Conservation (phyloP, 2,888 invertebrate genomes). For the Acanthococcus lagerstroemiae region DNA sequence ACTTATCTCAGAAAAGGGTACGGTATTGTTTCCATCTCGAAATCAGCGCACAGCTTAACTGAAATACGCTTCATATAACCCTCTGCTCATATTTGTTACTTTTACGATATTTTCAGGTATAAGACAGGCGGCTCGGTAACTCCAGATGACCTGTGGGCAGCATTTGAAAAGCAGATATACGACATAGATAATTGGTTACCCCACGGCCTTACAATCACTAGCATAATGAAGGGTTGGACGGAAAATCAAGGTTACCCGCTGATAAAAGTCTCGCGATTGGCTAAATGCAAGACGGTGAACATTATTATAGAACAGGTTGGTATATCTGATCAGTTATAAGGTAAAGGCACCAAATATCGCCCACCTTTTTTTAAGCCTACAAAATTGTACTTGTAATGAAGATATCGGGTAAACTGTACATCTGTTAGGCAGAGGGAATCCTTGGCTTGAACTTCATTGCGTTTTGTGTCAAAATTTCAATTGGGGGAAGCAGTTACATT, state of each 20-base stretch:
- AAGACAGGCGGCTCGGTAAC: constrained; percentile 35
- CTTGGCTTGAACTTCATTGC: too few species aligned
- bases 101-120: too few species aligned
- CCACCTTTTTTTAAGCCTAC: neutral
- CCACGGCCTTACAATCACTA: constrained; percentile 39
- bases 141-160: constrained; percentile 33
- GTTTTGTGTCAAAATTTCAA: too few species aligned
- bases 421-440: too few species aligned
- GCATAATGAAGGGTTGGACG: constrained; percentile 66
- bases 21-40: too few species aligned
- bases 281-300: constrained; percentile 46
- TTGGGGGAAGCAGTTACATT: too few species aligned
- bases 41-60: too few species aligned
- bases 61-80: too few species aligned
- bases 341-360: constrained; percentile 20
- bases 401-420: too few species aligned
- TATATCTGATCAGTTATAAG: too few species aligned
- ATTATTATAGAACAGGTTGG: constrained; percentile 47
- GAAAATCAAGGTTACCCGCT: constrained; percentile 60
- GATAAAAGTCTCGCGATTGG: constrained; percentile 50
- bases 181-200: constrained; percentile 16
- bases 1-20: constrained; percentile 42
- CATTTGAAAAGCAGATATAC: constrained; percentile 42
- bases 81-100: too few species aligned
- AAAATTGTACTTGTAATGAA: too few species aligned